These are phyloP conservation scores for Sturnus vulgaris DNA, from an alignment of 2,113 vertebrate genomes.

Conservation along the genomic window DNA sequence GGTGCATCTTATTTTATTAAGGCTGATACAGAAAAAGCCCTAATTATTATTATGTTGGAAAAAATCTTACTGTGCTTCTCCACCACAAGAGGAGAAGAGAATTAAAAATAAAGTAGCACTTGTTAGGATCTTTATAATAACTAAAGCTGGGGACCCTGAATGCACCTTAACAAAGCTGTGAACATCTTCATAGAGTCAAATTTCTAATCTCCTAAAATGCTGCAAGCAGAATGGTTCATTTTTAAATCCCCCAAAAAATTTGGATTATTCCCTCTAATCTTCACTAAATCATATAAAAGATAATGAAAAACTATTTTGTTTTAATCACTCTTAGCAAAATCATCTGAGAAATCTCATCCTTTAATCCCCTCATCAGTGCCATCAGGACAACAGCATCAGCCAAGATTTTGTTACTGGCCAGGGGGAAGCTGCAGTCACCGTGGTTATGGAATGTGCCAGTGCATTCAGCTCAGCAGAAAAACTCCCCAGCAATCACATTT, in stretches of 20 bases:
- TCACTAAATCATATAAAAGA: neutral
- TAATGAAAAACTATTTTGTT: neutral
- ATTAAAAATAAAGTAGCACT: neutral
- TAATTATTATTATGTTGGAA: neutral
- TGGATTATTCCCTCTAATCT: slow-evolving; percentile 13
- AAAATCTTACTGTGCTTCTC: neutral
- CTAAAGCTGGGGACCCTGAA: neutral
- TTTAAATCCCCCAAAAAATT: neutral
- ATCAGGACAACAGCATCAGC: neutral
- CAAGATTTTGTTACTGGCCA: neutral
- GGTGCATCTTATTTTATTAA: neutral
- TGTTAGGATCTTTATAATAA: neutral
- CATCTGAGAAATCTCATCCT: neutral
- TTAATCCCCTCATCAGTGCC: neutral
- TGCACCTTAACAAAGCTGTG: neutral
- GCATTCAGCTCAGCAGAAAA: neutral
- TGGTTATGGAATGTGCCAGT: accelerated
- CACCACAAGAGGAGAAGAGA: neutral
- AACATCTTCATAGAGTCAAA: neutral
- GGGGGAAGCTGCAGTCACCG: neutral
- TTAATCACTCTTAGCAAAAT: neutral
- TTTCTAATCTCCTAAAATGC: neutral
- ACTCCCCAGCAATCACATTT: neutral
- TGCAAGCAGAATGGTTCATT: neutral
- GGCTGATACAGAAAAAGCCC: neutral